Percentiles rank a stretch among this genome's conserved stretches.
These are phyloP conservation scores for Fragum whitleyi DNA, from an alignment of 2,888 invertebrate species.

Conservation along the genomic window DNA sequence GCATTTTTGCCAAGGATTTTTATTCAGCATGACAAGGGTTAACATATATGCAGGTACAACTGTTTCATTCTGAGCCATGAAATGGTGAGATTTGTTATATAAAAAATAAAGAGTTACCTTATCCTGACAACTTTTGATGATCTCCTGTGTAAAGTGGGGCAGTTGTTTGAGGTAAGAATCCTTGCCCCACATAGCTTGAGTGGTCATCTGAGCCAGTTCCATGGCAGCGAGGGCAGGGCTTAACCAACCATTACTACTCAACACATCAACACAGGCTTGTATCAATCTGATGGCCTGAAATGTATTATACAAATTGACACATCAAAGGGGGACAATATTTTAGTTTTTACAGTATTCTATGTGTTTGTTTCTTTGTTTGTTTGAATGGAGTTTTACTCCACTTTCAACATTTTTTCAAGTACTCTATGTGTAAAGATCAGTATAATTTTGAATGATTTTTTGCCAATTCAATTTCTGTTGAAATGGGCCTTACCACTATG, in stretches of 20 bases:
- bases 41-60: no score
- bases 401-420: background rate
- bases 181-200: constrained; percentile 99
- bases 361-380: background rate
- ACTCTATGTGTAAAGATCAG: no score
- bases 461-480: no score
- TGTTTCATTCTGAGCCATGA: no score
- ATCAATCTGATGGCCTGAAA: constrained; percentile 82
- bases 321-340: no score
- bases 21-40: no score
- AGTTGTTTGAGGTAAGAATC: constrained; percentile 98
- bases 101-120: constrained; percentile 88
- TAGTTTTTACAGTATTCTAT: no score
- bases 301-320: background rate
- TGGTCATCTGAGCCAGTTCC: constrained; percentile 99
- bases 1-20: no score
- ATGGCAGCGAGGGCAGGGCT: constrained; percentile 99
- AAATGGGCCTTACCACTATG: no score
- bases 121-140: constrained; percentile 95
- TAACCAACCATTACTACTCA: constrained; percentile 98
- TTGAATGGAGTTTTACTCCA: no score
- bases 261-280: constrained; percentile 95
- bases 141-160: constrained; percentile 96
- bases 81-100: no score
- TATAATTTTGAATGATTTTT: no score